Evolutionary conservation across 1,140 invertebrate species (phyloP).

Genomic region (Brachionus koreanus): DNA sequence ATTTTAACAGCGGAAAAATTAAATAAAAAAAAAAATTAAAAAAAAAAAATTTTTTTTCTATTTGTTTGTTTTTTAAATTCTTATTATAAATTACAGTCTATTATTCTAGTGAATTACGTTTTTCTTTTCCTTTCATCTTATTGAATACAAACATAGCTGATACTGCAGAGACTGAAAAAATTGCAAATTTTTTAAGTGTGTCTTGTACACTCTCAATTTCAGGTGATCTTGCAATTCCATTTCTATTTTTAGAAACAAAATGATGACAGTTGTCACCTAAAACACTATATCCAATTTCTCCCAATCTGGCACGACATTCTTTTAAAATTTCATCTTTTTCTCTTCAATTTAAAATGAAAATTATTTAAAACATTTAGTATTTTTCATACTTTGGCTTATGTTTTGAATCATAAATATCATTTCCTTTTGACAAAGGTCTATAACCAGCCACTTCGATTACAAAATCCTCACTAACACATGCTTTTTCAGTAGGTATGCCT

Average conservation of each 20-base stretch:
- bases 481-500: slow-evolving; percentile 36
- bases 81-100: too few relatives aligned
- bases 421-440: background rate
- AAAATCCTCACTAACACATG: slow-evolving; percentile 22
- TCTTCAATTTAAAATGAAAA: background rate
- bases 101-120: background rate
- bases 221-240: background rate
- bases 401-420: background rate
- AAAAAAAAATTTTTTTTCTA: background rate
- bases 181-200: too few relatives aligned
- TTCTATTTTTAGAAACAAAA: background rate
- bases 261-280: background rate
- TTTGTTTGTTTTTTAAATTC: too few relatives aligned
- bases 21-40: background rate
- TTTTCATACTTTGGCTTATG: slow-evolving; percentile 9
- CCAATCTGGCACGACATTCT: background rate
- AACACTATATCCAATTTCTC: slow-evolving; percentile 15
- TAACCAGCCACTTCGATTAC: slow-evolving; percentile 28
- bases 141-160: background rate
- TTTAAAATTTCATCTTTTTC: background rate
- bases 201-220: background rate
- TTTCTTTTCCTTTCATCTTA: background rate
- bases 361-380: background rate
- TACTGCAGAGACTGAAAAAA: background rate
- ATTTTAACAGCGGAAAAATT: background rate